A percentile compares a stretch with the other conserved stretches of the same genome.
These are phyloP conservation scores for Brachirus orientalis DNA, from an alignment of 2,113 vertebrate genomes.

Conservation along the genomic window DNA sequence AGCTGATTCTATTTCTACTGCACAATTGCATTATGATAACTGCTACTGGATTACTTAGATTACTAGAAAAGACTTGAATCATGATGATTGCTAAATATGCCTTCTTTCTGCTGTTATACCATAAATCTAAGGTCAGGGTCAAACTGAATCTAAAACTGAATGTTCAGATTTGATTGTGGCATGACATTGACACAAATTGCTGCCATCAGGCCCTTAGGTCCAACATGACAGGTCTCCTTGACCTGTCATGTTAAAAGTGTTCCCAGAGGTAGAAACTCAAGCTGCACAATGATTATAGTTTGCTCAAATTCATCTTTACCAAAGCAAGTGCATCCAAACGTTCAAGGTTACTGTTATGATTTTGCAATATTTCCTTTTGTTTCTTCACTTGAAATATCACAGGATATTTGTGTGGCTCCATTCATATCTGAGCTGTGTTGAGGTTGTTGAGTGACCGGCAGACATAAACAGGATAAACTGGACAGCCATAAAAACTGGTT, in stretches of 20 bases:
- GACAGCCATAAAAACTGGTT: conserved; percentile 76
- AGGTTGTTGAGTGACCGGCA: conserved; percentile 66
- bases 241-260: no score
- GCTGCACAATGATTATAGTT: no score
- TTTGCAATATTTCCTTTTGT: neutral
- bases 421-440: conserved; percentile 42
- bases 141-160: neutral
- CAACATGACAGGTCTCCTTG: no score
- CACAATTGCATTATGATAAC: no score
- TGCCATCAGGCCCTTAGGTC: no score
- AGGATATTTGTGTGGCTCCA: conserved; percentile 2
- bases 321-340: neutral
- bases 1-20: no score
- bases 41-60: no score
- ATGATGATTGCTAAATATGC: no score
- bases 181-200: no score
- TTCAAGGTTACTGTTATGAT: neutral
- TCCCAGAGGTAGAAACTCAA: neutral
- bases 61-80: neutral
- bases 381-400: neutral
- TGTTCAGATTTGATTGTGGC: no score
- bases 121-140: neutral
- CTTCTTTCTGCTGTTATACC: no score
- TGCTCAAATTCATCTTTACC: neutral
- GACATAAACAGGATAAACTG: conserved; percentile 60